A percentile compares a stretch with the other conserved stretches of the same genome.
These are phyloP conservation scores for Ormyrus pomaceus DNA, from an alignment of 2,888 invertebrate genomes.

Conservation along the genomic window DNA sequence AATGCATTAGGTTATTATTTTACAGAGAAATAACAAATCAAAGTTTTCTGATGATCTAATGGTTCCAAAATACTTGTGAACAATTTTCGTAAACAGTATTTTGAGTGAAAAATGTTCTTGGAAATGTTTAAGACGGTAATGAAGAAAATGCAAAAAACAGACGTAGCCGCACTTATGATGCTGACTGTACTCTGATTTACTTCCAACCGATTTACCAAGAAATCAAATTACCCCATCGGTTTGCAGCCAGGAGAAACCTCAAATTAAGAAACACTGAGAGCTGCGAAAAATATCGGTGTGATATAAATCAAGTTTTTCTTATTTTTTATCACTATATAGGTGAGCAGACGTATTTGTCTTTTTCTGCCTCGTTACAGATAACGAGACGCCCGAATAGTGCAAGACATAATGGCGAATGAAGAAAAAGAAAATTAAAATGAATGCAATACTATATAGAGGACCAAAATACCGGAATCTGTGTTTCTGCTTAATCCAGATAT, in stretches of 20 bases:
- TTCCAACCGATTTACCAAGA: slow-evolving; percentile 71
- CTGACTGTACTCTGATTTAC: slow-evolving; percentile 72
- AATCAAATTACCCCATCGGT: slow-evolving; percentile 70
- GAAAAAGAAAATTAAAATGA: slow-evolving; percentile 30
- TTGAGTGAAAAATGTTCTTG: background rate
- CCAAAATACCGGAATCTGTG: background rate
- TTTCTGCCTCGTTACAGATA: slow-evolving; percentile 56
- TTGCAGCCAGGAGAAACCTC: slow-evolving; percentile 64
- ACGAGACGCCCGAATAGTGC: slow-evolving; percentile 38
- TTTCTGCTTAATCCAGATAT: too few species aligned
- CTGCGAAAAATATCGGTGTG: slow-evolving; percentile 73
- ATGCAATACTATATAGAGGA: background rate
- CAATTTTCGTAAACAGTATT: background rate
- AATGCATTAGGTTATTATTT: too few species aligned
- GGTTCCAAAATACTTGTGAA: too few species aligned
- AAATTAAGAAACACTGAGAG: slow-evolving; percentile 75
- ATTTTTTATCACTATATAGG: slow-evolving; percentile 55
- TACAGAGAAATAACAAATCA: too few species aligned
- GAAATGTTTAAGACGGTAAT: background rate
- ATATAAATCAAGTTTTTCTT: slow-evolving; percentile 70
- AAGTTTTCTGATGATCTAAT: too few species aligned
- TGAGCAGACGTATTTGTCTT: slow-evolving; percentile 50
- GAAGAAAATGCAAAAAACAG: slow-evolving; percentile 49
- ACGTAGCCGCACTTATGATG: slow-evolving; percentile 60
- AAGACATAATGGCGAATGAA: slow-evolving; percentile 23